These are phyloP conservation scores for Neogobius melanostomus DNA, from an alignment of 2,113 vertebrate genomes.

Conservation along the genomic window DNA sequence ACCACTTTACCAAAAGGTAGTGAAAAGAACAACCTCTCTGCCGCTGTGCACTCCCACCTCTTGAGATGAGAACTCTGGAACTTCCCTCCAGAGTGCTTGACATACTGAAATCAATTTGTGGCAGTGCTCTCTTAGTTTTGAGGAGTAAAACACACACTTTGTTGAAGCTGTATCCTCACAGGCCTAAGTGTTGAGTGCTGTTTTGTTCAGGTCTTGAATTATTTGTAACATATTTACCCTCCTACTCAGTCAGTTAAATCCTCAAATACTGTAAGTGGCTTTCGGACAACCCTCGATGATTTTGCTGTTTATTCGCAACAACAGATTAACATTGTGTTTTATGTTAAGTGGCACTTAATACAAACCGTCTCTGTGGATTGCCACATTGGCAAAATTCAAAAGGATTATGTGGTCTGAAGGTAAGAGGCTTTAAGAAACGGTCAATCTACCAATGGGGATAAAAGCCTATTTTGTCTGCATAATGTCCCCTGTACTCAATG, in stretches of 20 bases:
- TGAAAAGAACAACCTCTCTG: too few species aligned
- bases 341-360: slow-evolving; percentile 4
- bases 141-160: too few species aligned
- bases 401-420: slow-evolving; percentile 1
- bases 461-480: too few species aligned
- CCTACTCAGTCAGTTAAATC: neutral
- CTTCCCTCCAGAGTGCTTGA: too few species aligned
- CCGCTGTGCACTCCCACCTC: too few species aligned
- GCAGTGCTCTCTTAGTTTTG: neutral
- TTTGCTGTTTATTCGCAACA: neutral
- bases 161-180: neutral
- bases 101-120: neutral
- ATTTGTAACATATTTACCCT: neutral
- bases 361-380: neutral
- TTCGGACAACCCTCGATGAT: neutral
- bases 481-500: too few species aligned
- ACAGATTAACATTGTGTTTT: slow-evolving; percentile 2
- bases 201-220: neutral
- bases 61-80: too few species aligned
- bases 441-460: too few species aligned
- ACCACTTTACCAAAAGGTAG: too few species aligned
- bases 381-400: neutral
- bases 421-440: neutral
- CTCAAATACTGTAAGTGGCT: slow-evolving; percentile 1
- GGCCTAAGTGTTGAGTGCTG: neutral